Evolutionary conservation across 1,140 invertebrate species (phyloP).

Genomic region (Carposina sasakii): DNA sequence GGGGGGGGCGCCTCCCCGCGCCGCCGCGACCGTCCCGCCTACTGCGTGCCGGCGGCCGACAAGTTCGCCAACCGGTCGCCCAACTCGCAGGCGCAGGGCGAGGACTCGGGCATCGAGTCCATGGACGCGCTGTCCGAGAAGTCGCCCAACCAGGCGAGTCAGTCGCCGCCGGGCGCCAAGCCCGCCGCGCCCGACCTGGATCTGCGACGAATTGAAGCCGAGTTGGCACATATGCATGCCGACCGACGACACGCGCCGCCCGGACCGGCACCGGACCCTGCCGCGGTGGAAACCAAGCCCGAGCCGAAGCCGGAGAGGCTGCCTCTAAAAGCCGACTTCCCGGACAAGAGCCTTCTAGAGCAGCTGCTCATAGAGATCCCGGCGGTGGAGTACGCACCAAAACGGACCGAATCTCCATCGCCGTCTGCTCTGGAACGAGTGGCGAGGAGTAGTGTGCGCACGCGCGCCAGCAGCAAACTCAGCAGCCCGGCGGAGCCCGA

Average conservation of each 20-base stretch:
- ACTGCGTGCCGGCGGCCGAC: constrained; percentile 70
- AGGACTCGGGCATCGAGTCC: constrained; percentile 93
- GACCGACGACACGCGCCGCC: constrained; percentile 54
- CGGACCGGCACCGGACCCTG: constrained; percentile 22
- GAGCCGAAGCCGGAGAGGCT: constrained; percentile 49
- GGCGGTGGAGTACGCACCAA: constrained; percentile 72
- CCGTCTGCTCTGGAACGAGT: constrained; percentile 61
- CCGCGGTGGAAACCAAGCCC: constrained; percentile 45
- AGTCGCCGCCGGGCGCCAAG: constrained; percentile 71
- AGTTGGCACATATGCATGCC: constrained; percentile 79
- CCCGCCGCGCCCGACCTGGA: constrained; percentile 64
- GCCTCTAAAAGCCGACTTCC: constrained; percentile 67
- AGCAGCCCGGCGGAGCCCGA: constrained; percentile 79
- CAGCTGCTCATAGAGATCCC: constrained; percentile 86
- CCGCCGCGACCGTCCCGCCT: constrained; percentile 67
- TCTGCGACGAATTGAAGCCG: constrained; percentile 78
- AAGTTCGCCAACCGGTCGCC: constrained; percentile 68
- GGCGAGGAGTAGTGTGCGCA: constrained; percentile 73
- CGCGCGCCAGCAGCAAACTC: constrained; percentile 80
- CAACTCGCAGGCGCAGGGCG: constrained; percentile 77
- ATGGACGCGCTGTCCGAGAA: constrained; percentile 95
- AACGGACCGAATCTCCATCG: constrained; percentile 69
- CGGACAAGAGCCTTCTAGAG: constrained; percentile 79
- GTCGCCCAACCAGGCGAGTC: constrained; percentile 87
- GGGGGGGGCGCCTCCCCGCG: constrained; percentile 44